Conservation (phyloP, 2,113 vertebrate genomes). For the Siniperca knerii region DNA sequence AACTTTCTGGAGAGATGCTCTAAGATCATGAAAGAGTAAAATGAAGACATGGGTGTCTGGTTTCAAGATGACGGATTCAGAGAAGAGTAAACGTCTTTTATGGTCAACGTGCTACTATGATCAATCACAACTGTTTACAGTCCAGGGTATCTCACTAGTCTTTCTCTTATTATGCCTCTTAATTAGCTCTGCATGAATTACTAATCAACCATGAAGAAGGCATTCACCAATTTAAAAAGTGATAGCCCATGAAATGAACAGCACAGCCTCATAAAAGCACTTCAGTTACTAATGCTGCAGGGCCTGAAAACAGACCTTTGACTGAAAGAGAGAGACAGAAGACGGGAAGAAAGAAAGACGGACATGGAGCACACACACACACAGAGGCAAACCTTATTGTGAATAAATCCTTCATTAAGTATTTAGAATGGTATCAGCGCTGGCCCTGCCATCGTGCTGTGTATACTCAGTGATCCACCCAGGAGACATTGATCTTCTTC, state of each 20-base stretch:
- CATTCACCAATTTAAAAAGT: conserved; percentile 86
- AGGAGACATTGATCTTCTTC: conserved; percentile 84
- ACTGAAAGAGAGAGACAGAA: conserved; percentile 40
- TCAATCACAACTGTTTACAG: conserved; percentile 76
- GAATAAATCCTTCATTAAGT: conserved; percentile 81
- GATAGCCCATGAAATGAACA: conserved; percentile 87
- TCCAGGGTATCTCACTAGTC: conserved; percentile 69
- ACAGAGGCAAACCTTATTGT: conserved; percentile 63
- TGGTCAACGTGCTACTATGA: conserved; percentile 26
- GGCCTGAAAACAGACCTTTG: conserved; percentile 65
- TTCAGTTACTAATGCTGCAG: conserved; percentile 76
- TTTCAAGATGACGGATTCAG: conserved; percentile 48
- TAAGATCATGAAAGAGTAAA: conserved; percentile 58
- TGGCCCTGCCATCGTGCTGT: conserved; percentile 68
- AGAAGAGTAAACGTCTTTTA: conserved; percentile 48
- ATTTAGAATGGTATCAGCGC: conserved; percentile 79
- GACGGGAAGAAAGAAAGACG: not conserved
- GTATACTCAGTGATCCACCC: conserved; percentile 76
- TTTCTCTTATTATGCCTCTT: conserved; percentile 84
- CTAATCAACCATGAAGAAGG: conserved; percentile 86
- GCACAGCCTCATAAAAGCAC: conserved; percentile 70
- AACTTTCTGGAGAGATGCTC: conserved; percentile 76
- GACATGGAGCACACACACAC: not conserved
- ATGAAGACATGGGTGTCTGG: conserved; percentile 59
- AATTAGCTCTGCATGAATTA: conserved; percentile 85